Percentiles rank a stretch among this genome's conserved stretches.
phyloP scores from a whole-genome alignment of 2,113 vertebrate genomes.

The Cyanoderma ruficeps region DNA sequence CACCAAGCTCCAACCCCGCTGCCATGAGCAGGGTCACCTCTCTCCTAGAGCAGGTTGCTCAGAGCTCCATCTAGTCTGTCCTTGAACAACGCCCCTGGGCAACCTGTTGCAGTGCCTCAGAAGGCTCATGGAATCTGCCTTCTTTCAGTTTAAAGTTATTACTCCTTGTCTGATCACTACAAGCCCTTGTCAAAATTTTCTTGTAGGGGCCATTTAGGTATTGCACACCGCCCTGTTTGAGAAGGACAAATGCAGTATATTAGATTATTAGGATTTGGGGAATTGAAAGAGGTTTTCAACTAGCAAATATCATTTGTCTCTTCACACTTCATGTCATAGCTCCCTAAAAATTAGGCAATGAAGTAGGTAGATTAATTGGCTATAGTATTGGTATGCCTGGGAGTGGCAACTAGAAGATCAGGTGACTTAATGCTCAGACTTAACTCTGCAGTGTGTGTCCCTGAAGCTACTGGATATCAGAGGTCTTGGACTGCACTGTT shows the following conservation, averaged over 20 bases:
- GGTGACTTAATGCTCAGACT: not conserved
- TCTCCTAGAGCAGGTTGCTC: not conserved
- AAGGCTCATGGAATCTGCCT: not conserved
- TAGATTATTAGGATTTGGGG: not conserved
- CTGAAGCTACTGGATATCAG: not conserved
- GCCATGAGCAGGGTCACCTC: not conserved
- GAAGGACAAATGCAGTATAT: not conserved
- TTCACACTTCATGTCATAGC: not conserved
- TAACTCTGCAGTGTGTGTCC: not conserved
- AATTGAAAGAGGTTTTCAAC: not conserved
- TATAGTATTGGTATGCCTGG: not conserved
- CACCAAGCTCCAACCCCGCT: not conserved
- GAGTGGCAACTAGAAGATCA: not conserved
- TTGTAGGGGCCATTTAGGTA: fast-evolving
- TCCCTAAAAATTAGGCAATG: not conserved
- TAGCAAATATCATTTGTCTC: not conserved
- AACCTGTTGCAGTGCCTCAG: not conserved
- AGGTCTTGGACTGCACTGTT: not conserved
- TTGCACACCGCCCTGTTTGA: not conserved
- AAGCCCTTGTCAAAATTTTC: not conserved
- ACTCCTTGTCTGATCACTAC: not conserved
- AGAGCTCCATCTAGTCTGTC: not conserved
- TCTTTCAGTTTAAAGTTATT: not conserved
- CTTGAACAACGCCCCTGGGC: not conserved
- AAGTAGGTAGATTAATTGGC: not conserved